Base-by-base conservation (phyloP, 2,888 invertebrate genomes). In the Troides aeacus region DNA sequence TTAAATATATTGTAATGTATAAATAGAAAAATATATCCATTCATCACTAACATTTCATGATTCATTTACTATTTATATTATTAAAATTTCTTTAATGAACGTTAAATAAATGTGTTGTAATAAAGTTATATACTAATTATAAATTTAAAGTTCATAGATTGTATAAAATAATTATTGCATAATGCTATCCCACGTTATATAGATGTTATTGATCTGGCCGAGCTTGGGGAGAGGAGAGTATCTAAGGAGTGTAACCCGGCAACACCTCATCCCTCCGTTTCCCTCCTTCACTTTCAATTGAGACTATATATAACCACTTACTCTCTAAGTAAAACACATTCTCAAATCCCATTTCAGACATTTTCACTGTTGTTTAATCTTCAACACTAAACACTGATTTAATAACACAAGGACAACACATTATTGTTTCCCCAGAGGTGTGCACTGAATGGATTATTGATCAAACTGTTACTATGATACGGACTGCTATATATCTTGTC, bases 311-410 rank as follows among this genome's bases (percentile, higher is more conserved):
- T 80, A 82, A 82, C 83, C 83, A 92, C 93, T 93, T 84, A 93
- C 93, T 93, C 80, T 93, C 93, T 64, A 93, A 83, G 81, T 93
- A 93, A 81, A 93, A 93, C 82, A 93, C 92, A 79, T 89, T 91
- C 81, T 93, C 93, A 80, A 92, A 90, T 64, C 87, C 92, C 92
- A 93, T 90, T 81, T 92, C 91, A 66, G 92, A 84, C 92, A 92
- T 92, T 85, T 86, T 90, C 73, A 71, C 75, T 68, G 69, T 42
- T 53, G 58, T 73, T 62, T 68, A 78, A 74, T 75, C 75, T 64
- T 70, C 6, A 60, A 57, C 30, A 66, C 24, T 17, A 15, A 57
- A 21, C 60, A 70, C n/a, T 46, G 61, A 57, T 24, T 60, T 75
- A 75, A 73, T 50, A 50, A 50, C 74, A 82, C 79, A 81, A 80